Evolutionary conservation across 2,113 vertebrate genomes (phyloP).

Genomic region (Emydura subglobosa): DNA sequence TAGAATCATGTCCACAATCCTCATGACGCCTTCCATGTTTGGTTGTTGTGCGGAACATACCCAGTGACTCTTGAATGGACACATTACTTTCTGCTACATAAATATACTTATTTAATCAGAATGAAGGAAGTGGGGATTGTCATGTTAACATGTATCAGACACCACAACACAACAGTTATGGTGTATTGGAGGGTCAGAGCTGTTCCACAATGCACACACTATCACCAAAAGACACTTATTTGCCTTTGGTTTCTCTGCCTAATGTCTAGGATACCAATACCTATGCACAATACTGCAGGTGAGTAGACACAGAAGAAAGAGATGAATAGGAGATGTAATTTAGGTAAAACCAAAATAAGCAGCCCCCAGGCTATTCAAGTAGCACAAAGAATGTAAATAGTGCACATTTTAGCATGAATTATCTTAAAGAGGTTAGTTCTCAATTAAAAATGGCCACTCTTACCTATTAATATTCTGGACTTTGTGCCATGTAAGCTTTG

Average conservation of each 20-base stretch:
- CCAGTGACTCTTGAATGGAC: neutral
- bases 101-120: neutral
- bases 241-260: neutral
- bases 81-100: neutral
- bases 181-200: neutral
- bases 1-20: neutral
- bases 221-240: neutral
- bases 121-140: neutral
- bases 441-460: neutral
- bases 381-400: neutral
- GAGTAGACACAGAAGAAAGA: neutral
- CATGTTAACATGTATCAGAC: neutral
- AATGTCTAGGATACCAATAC: neutral
- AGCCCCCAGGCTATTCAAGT: neutral
- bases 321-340: neutral
- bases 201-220: neutral
- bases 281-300: neutral
- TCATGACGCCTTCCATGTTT: neutral
- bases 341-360: neutral
- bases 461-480: constrained; percentile 95
- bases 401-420: neutral
- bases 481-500: constrained; percentile 96
- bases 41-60: neutral
- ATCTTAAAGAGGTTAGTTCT: constrained; percentile 1
- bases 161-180: neutral